phyloP scores from a whole-genome alignment of 1,140 invertebrate genomes.

The Odontomachus brunneus region DNA sequence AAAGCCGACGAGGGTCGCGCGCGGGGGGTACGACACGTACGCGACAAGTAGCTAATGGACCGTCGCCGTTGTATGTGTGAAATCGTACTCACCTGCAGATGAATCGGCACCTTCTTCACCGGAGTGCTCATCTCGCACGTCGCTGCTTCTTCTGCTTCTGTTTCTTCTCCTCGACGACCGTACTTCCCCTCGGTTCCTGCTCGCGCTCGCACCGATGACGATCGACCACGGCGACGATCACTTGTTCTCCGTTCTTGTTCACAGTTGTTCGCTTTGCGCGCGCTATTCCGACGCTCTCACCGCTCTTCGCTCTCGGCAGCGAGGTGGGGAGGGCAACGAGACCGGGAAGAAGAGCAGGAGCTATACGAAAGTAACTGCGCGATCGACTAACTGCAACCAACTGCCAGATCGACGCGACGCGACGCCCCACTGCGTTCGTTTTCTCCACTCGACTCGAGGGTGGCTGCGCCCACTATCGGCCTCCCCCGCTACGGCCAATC shows the following conservation, averaged over 20 bases:
- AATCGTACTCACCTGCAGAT: conserved; percentile 91
- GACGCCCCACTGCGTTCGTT: conserved; percentile 41
- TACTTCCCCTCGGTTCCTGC: neutral
- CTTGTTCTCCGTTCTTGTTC: neutral
- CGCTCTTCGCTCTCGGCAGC: neutral
- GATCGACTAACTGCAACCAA: conserved; percentile 64
- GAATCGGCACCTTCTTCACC: conserved; percentile 97
- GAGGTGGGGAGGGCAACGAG: neutral
- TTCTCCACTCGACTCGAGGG: conserved; percentile 8
- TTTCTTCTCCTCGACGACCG: neutral
- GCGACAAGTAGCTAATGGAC: neutral
- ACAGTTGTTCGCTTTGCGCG: neutral
- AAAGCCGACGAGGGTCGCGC: neutral
- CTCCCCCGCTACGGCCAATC: neutral
- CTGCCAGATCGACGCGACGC: conserved; percentile 10
- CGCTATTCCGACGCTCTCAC: conserved; percentile 18
- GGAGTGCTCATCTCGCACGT: conserved; percentile 86
- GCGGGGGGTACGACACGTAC: no score
- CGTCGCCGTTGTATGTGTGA: neutral
- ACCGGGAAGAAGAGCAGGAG: neutral
- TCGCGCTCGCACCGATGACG: conserved; percentile 26
- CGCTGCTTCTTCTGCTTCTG: neutral
- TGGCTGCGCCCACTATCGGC: neutral
- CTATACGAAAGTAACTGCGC: conserved; percentile 20
- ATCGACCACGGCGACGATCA: neutral